Conservation (phyloP, 1,140 invertebrate species). For the Bombus pascuorum region DNA sequence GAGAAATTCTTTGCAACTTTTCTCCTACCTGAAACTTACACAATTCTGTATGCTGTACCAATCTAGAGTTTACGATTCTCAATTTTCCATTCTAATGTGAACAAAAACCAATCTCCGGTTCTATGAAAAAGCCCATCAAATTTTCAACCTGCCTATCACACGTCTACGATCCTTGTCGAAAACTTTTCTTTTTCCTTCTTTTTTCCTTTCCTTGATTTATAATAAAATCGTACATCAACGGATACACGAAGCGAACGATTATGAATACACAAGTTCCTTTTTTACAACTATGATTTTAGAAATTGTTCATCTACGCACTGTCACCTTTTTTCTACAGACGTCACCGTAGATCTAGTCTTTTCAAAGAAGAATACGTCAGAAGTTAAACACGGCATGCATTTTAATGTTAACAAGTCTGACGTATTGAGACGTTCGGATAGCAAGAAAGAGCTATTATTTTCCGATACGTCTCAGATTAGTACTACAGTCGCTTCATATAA, state of each 20-base stretch:
- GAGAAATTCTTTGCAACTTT: too few relatives aligned
- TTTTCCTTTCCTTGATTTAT: too few relatives aligned
- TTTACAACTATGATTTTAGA: background rate
- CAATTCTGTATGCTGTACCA: background rate
- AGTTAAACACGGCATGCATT: background rate
- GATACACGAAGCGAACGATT: too few relatives aligned
- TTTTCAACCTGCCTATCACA: too few relatives aligned
- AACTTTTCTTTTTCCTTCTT: too few relatives aligned
- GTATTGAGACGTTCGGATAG: background rate
- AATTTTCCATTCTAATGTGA: too few relatives aligned
- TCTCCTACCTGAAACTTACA: background rate
- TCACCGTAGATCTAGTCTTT: background rate
- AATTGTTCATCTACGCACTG: background rate
- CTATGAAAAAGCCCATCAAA: too few relatives aligned
- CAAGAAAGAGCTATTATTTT: background rate
- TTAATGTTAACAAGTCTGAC: background rate
- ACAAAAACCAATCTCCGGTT: too few relatives aligned
- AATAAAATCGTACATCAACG: too few relatives aligned
- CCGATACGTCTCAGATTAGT: background rate
- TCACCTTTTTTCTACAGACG: background rate
- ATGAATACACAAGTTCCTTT: background rate
- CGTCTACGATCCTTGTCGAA: too few relatives aligned
- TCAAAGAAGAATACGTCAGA: background rate
- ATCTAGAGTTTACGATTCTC: too few relatives aligned
- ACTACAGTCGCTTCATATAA: background rate